Base-by-base conservation (phyloP, 2,113 vertebrate species). In the Erythrocebus patas region DNA sequence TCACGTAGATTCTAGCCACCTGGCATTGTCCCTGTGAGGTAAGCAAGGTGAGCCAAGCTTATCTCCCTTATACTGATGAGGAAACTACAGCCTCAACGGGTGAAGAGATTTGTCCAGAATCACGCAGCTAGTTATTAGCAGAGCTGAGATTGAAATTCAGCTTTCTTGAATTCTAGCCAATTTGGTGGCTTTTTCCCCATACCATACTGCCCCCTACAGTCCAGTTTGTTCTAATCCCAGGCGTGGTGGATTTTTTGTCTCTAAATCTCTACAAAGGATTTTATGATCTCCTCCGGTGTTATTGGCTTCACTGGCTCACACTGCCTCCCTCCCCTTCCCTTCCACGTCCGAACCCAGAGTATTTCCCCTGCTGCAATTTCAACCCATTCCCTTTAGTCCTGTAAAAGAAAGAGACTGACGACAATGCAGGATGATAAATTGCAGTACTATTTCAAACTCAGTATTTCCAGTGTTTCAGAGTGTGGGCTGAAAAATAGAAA, bases 141-240 rank as follows among this genome's bases (percentile, higher is more conserved):
- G 32, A 93, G 48, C 59, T 57, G 61, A 92, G 70, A 38, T 10
- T 84, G 40, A 35, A 81, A 68, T 72, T 91, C 80, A 78, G 30
- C 55, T 86, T 70, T 82, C 16, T 25, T 84, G n/a, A 93, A 81
- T 52, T 38, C 75, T 64, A 50, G 32, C 55, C 40, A 68, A 23
- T n/a, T 52, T 40, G 14, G 43, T 55, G 14, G 22, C 7, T 27
- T 92, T 95, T 89, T 13, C 38, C 35, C 80, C 94, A 92, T 97
- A 82, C 90, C 73, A 96, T 73, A 96, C 96, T 97, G 96, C 97
- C 95, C 95, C n/a, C 94, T 97, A 52, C 82, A 79, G 97, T 87
- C 59, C 66, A 73, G 30, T 89, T 85, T 1, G 3, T 61, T n/a
- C 18, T 91, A 70, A 4, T 90, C 66, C n/a, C 16, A 4, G 23